Evolutionary conservation across 2,797 vertebrate species (phyloP), one percentile per base, ranked within the genome.

Genomic region (Corythornis leucogaster): DNA sequence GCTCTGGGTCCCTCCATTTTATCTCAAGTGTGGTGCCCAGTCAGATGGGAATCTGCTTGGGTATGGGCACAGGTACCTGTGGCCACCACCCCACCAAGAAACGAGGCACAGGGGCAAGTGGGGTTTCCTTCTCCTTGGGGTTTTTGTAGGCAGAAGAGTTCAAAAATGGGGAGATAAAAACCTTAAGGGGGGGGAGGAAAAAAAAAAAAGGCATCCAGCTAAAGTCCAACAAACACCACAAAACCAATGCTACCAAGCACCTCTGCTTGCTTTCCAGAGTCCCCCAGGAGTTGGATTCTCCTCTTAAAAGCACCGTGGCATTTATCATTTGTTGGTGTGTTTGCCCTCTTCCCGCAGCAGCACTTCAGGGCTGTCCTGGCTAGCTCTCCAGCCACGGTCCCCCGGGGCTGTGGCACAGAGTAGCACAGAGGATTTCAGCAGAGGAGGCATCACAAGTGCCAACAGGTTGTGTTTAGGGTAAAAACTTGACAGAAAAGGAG

Each of bases 11-110:
- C 35, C 63, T 59, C 85, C 64, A 53, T 79, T 70, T 70, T 43
- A 21, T 40, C 76, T 69, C 12, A 19, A 70, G 58, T 0, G 1
- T 4, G 21, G 43, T 46, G 33, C 51, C 12, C 8, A 5, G 46
- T 48, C 35, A 35, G 45, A 28, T 35, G 82, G 74, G 79, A 75
- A 75, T 57, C 54, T 33, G n/a, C 0, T 4, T 0, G 3, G n/a
- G 4, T 10, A 2, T 0, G 26, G 46, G n/a, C 28, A 8, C 7
- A 4, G 1, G 1, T 5, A 10, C 15, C n/a, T 0, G 0, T 6
- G 9, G 22, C n/a, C 54, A 33, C 12, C 46, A 31, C 11, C 33
- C 42, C 63, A 30, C 14, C 2, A 14, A 84, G n/a, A 51, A 84
- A 40, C 0, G 0, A 48, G 28, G 63, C 43, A 4, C 4, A 13